phyloP scores from a whole-genome alignment of 2,113 vertebrate species.

The Acanthochromis polyacanthus region DNA sequence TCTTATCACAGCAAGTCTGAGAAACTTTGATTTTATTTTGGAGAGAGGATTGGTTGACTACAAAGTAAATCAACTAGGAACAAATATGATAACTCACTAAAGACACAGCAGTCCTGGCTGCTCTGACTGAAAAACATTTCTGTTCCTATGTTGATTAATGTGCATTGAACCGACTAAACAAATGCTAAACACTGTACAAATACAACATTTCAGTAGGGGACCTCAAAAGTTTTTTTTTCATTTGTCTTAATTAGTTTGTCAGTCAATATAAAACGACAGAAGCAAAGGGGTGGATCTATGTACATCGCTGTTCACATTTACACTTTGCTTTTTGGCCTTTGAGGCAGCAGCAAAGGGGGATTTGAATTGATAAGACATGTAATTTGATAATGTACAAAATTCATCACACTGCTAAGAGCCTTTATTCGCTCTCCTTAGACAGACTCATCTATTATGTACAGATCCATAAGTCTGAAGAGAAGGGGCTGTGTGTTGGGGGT shows the following conservation, averaged over 20 bases:
- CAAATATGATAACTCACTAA: not conserved
- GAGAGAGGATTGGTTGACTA: no score
- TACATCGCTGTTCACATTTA: slow-evolving; percentile 36
- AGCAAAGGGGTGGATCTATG: slow-evolving; percentile 11
- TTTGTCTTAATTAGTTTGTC: slow-evolving; percentile 25
- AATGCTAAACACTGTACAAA: slow-evolving; percentile 11
- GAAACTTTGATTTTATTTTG: not conserved
- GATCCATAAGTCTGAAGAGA: slow-evolving; percentile 66
- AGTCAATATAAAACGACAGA: slow-evolving; percentile 32
- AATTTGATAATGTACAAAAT: slow-evolving; percentile 79
- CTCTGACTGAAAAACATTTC: not conserved
- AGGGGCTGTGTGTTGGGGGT: not conserved
- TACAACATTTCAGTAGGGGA: not conserved
- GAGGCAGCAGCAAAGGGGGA: slow-evolving; percentile 28
- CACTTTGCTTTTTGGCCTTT: slow-evolving; percentile 33
- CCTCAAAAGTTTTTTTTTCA: slow-evolving; percentile 14
- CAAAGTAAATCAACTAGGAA: slow-evolving; percentile 18
- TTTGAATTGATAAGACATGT: slow-evolving; percentile 71
- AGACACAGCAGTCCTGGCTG: not conserved
- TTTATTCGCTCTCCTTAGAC: slow-evolving; percentile 66
- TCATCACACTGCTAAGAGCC: slow-evolving; percentile 71
- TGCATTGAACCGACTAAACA: not conserved
- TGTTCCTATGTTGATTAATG: slow-evolving; percentile 21
- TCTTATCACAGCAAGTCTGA: slow-evolving; percentile 8
- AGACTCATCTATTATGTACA: slow-evolving; percentile 78